phyloP scores from a whole-genome alignment of 2,888 invertebrate species.

The Tineola bisselliella region DNA sequence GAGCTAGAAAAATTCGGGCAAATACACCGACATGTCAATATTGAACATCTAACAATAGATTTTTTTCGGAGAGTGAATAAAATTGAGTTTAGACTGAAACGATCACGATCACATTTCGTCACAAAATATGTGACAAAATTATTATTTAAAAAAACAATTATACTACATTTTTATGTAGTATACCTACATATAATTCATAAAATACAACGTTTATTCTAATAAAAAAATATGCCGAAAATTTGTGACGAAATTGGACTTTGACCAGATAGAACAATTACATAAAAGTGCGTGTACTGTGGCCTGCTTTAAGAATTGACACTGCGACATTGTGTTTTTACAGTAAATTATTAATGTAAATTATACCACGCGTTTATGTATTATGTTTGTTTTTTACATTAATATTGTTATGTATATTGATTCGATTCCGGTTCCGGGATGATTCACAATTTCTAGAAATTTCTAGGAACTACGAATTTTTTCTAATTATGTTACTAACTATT shows the following conservation, averaged over 20 bases:
- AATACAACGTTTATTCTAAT: too few species aligned
- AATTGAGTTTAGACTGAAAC: not conserved
- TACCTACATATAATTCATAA: too few species aligned
- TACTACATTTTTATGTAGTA: too few species aligned
- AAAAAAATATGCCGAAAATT: too few species aligned
- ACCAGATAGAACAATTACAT: too few species aligned
- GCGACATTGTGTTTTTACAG: not conserved
- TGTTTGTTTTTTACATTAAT: not conserved
- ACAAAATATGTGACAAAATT: too few species aligned
- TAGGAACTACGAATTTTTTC: too few species aligned
- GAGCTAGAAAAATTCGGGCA: conserved; percentile 4
- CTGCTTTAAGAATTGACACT: conserved; percentile 1
- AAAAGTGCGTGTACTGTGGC: not conserved
- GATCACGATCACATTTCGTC: too few species aligned
- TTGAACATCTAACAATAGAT: not conserved
- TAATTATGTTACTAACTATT: too few species aligned
- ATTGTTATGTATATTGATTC: not conserved
- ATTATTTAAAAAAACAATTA: too few species aligned
- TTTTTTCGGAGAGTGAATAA: not conserved
- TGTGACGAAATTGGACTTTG: too few species aligned
- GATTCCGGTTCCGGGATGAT: not conserved
- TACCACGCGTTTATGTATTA: not conserved
- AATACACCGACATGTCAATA: not conserved
- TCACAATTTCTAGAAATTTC: too few species aligned
- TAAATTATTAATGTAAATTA: not conserved